Base-by-base conservation (phyloP, 2,797 vertebrate genomes). In the Corythornis leucogaster region DNA sequence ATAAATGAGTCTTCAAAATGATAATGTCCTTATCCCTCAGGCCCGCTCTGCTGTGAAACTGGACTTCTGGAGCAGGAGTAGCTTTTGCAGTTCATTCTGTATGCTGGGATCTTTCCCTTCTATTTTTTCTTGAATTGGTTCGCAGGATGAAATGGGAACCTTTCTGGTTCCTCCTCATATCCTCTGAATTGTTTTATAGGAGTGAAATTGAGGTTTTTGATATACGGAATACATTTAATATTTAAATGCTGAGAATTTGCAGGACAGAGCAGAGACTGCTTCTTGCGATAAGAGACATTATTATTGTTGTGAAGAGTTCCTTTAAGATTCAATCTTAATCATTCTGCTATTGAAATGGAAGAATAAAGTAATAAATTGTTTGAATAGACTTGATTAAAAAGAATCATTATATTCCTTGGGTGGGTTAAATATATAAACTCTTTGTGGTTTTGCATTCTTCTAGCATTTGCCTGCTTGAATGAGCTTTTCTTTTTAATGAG, bases 261-360 rank as follows among this genome's bases (percentile, higher is more conserved):
- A 93, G 94, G 96, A 95, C 82, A 91, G 94, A 93, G 89, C 87
- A 95, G 70, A 96, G 92, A 95, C 96, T 97, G 96, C 83, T 87
- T 97, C 91, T 89, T 89, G 93, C 0, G 96, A 97, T 97, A 97
- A 97, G 94, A 96, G 87, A 83, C 90, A 70, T 95, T 95, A 95
- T 96, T 96, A 94, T 38, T 97, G 96, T 97, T 96, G 95, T 95
- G 95, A 96, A 97, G 93, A 96, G 97, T 96, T 94, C 94, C 96
- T 97, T 97, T 92, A 96, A 97, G 96, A 97, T 97, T 97, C 94
- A 91, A 96, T 97, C 96, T 97, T 97, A 96, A 97, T 97, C 96
- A 12, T 94, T 92, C 94, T 64, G 38, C 96, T 95, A 96, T 97
- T 97, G 96, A 97, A 97, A 97, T 96, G 81, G 93, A 95, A 97